Conservation (phyloP, 2,797 vertebrate species). For the Enteromius afrohamiltoni region DNA sequence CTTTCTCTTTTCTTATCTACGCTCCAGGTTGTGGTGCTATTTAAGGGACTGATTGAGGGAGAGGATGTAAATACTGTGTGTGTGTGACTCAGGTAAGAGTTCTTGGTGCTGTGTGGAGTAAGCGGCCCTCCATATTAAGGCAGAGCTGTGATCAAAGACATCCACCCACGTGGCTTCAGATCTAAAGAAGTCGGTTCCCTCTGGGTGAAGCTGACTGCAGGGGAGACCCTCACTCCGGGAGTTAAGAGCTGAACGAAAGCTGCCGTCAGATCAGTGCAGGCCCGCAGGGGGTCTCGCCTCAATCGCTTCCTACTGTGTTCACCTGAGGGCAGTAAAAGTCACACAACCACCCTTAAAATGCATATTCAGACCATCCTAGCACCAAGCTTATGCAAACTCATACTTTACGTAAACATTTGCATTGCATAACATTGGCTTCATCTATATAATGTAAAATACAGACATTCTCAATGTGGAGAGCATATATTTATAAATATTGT, state of each 20-base stretch:
- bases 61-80: conserved; percentile 39
- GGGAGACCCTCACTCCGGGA: conserved; percentile 49
- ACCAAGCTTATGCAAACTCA: conserved; percentile 6
- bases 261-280: conserved; percentile 40
- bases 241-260: conserved; percentile 62
- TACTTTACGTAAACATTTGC: conserved; percentile 21
- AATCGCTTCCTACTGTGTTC: conserved; percentile 27
- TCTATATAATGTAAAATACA: background rate
- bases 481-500: background rate
- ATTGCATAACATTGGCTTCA: background rate
- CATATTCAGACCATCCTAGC: conserved; percentile 7
- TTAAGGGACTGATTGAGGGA: conserved; percentile 42
- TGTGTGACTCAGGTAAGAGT: conserved; percentile 47
- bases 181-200: conserved; percentile 61
- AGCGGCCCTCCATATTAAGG: conserved; percentile 58
- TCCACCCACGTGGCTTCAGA: conserved; percentile 68
- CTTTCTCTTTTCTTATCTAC: conserved; percentile 48
- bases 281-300: conserved; percentile 36
- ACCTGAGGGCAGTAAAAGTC: conserved; percentile 52
- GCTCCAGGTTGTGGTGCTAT: conserved; percentile 61
- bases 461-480: background rate
- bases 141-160: conserved; percentile 73
- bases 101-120: conserved; percentile 35
- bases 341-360: conserved; percentile 25
- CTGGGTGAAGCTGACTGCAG: conserved; percentile 46